phyloP scores from a whole-genome alignment of 2,113 vertebrate species.

The Poeciliopsis retropinna region DNA sequence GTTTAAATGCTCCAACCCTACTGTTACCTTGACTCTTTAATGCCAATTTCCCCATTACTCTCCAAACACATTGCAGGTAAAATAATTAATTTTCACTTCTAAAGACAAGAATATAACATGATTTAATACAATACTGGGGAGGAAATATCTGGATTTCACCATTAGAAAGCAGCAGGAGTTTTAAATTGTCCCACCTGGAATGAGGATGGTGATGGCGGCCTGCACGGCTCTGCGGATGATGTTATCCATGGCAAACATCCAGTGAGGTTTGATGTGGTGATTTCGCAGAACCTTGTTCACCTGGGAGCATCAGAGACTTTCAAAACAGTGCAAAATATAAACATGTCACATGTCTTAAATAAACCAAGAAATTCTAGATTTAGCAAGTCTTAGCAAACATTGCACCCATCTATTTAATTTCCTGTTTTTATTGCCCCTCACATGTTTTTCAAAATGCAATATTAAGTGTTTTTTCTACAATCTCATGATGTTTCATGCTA shows the following conservation, averaged over 20 bases:
- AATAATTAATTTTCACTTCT: too few relatives aligned
- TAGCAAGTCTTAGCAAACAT: neutral
- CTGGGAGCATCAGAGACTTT: constrained; percentile 66
- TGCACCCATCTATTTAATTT: too few relatives aligned
- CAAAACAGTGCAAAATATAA: too few relatives aligned
- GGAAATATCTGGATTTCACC: too few relatives aligned
- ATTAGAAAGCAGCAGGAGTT: neutral
- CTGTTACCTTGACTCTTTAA: neutral
- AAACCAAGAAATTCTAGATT: neutral
- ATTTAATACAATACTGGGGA: too few relatives aligned
- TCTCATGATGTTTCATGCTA: neutral
- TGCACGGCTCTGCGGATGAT: constrained; percentile 93
- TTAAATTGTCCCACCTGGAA: constrained; percentile 82
- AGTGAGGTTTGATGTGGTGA: constrained; percentile 92
- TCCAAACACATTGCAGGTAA: too few relatives aligned
- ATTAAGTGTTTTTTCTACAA: neutral
- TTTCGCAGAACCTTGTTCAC: constrained; percentile 94
- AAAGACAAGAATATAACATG: too few relatives aligned
- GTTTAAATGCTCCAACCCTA: too few relatives aligned
- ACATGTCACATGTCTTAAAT: too few relatives aligned
- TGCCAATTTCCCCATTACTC: too few relatives aligned
- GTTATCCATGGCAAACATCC: constrained; percentile 98
- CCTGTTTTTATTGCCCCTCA: too few relatives aligned
- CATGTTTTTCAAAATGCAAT: too few relatives aligned
- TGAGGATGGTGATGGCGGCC: constrained; percentile 92